Conservation (phyloP, 2,113 vertebrate species). For the Rhadina sibilatrix region DNA sequence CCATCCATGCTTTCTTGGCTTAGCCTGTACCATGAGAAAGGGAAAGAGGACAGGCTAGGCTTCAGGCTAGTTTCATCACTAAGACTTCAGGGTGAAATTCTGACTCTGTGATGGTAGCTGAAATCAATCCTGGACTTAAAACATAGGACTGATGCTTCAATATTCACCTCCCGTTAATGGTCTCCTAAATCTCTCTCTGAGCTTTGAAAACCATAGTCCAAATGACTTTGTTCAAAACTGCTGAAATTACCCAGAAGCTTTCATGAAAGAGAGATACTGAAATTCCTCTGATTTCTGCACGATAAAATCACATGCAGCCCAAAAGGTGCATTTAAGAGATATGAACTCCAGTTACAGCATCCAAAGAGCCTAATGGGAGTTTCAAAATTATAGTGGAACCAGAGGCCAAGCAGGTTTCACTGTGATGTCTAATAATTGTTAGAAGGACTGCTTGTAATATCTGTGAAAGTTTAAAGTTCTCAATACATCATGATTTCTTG, state of each 20-base stretch:
- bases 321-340: slow-evolving; percentile 30
- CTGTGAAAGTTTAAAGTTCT: background rate
- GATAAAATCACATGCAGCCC: background rate
- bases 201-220: background rate
- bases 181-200: background rate
- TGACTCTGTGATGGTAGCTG: background rate
- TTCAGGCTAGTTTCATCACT: background rate
- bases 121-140: background rate
- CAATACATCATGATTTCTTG: background rate
- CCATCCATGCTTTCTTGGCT: background rate
- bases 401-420: background rate
- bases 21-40: background rate
- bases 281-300: background rate
- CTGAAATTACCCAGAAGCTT: slow-evolving; percentile 19
- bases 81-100: background rate
- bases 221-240: background rate
- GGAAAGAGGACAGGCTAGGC: background rate
- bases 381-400: background rate
- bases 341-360: slow-evolving; percentile 1
- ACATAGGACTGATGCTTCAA: background rate
- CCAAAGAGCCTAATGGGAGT: background rate
- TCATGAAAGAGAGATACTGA: background rate
- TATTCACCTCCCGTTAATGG: background rate
- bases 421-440: background rate
- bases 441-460: background rate